Evolutionary conservation across 2,888 invertebrate species (phyloP), one percentile per base, ranked within the genome.

Genomic region (Temnothorax ravouxi): DNA sequence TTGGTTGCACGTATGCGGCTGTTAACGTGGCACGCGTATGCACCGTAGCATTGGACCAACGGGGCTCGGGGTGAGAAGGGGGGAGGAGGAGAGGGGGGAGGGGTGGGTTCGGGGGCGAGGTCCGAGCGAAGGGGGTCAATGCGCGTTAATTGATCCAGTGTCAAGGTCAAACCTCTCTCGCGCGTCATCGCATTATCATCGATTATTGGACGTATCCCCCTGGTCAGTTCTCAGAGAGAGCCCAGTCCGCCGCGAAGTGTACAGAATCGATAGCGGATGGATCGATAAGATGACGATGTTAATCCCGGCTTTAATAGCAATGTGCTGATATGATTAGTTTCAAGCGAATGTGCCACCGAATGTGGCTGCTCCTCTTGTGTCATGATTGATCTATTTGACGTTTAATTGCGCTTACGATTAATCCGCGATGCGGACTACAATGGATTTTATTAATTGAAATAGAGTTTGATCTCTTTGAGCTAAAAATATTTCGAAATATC

Each of bases 81-180:
- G 83, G 84, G 84, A 81, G 89, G 84, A 80, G 86, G 84, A 54
- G 79, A 83, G 84, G 84, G 80, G 80, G 83, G 71, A 50, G 85
- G 88, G 87, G 89, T 84, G 83, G 74, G 52, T 80, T 81, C 54
- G 71, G 82, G 59, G 72, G 34, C 50, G 62, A 64, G 81, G 64
- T 75, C 62, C 62, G 89, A 88, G 88, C 85, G 89, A 87, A 93
- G 92, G 92, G 93, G 94, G 94, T 94, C 93, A 91, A 92, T 91
- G 93, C 88, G 91, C 93, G 93, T 92, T 95, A 94, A 95, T 95
- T 94, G 94, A 92, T 94, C 90, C 94, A 94, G 91, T 94, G 94
- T 95, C 95, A 95, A 94, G 94, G 95, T 93, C 93, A 91, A 93
- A 94, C 92, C 93, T 91, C 93, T 89, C 89, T 84, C 84, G 87